Base-by-base conservation (phyloP, 1,140 invertebrate species). In the Galleria mellonella region DNA sequence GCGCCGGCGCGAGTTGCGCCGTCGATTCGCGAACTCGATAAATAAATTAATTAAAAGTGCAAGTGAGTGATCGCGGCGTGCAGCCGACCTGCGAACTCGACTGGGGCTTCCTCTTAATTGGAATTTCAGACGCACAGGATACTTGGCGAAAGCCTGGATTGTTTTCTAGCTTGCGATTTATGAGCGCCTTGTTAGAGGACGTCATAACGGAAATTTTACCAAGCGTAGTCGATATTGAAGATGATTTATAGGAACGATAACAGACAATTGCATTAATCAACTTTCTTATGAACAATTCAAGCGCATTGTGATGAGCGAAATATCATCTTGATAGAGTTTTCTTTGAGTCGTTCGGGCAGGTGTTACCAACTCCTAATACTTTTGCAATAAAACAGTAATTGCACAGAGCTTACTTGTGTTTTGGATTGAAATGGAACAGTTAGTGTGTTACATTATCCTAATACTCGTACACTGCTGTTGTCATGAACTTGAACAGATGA, bases 11-110 rank as follows among this genome's bases (percentile, higher is more conserved):
- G 78, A 77, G 74, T 81, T 83, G 81, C 78, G 78, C 81, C 72
- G 76, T 84, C 72, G 81, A 81, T 79, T 65, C 72, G 71, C 72
- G 76, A 64, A 78, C 78, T 73, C 76, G 69, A 85, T 85, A 85
- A 85, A 85, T 85, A 83, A 85, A 85, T 85, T 83, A 85, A 85
- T 85, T 85, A 85, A 85, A 85, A 85, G 78, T 85, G 82, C 78
- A 85, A 85, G 78, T 83, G 76, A 85, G 72, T 73, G 78, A 85
- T 85, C 73, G 73, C 66, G 56, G 70, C 75, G 66, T 78, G 76
- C 75, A 76, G 57, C 54, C 65, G 41, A 64, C 73, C 68, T 74
- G 64, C 57, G 66, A 68, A 72, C 70, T 76, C 64, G 2, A 23
- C 2, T 72, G 73, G 60, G 72, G 65, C 63, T 70, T 70, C 68